Percentiles rank a stretch among this genome's conserved stretches.
phyloP scores from a whole-genome alignment of 2,888 invertebrate genomes.

The Caenorhabditis zanzibari region DNA sequence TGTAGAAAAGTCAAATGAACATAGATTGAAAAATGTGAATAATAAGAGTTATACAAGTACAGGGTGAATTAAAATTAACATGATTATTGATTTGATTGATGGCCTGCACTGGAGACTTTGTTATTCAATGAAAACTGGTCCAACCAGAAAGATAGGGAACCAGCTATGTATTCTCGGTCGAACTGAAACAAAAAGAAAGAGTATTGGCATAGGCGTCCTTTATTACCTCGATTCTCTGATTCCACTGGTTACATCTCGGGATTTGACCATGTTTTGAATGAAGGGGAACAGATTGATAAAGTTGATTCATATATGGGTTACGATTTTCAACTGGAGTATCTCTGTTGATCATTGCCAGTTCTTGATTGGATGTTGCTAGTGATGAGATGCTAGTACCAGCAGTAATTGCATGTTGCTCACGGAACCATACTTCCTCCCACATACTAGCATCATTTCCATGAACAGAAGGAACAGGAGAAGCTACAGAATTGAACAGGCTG shows the following conservation, averaged over 20 bases:
- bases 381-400: slow-evolving; percentile 52
- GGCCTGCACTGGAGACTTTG: background rate
- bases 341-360: slow-evolving; percentile 51
- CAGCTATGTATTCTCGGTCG: slow-evolving; percentile 43
- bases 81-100: slow-evolving; percentile 4
- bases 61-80: slow-evolving; percentile 15
- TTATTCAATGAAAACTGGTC: slow-evolving; percentile 15
- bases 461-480: slow-evolving; percentile 42
- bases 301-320: slow-evolving; percentile 13
- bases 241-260: slow-evolving; percentile 30
- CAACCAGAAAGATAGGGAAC: slow-evolving; percentile 21
- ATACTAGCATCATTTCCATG: slow-evolving; percentile 19
- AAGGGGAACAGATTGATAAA: background rate
- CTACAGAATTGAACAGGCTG: slow-evolving; percentile 36
- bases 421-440: slow-evolving; percentile 36
- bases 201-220: background rate
- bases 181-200: slow-evolving; percentile 28
- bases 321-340: slow-evolving; percentile 37
- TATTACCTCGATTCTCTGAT: slow-evolving; percentile 25
- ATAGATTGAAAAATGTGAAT: background rate
- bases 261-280: background rate
- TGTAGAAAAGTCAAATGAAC: background rate
- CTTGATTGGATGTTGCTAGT: slow-evolving; percentile 50
- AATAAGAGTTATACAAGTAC: background rate
- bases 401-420: slow-evolving; percentile 36